Evolutionary conservation across 1,140 invertebrate species (phyloP).

Genomic region (Hylyphantes graminicola): DNA sequence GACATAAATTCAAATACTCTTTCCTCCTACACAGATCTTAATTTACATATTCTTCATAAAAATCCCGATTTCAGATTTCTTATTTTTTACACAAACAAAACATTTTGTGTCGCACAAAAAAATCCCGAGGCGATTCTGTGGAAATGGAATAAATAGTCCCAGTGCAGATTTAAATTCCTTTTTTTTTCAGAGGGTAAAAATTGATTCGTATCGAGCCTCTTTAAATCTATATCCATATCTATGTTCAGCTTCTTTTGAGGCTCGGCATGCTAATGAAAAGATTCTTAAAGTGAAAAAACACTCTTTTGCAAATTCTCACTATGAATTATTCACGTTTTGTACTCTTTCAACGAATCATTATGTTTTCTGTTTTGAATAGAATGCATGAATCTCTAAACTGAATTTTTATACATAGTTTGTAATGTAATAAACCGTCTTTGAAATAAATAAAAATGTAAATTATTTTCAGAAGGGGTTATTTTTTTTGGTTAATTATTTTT

Average conservation of each 20-base stretch:
- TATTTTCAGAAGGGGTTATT: no score
- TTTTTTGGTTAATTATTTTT: no score
- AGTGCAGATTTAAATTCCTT: slow-evolving; percentile 3
- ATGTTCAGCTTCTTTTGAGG: slow-evolving; percentile 38
- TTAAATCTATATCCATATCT: slow-evolving; percentile 11
- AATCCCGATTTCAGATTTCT: not conserved
- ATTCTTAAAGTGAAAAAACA: slow-evolving; percentile 40
- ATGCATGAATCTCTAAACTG: not conserved
- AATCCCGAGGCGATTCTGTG: slow-evolving; percentile 34
- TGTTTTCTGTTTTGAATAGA: slow-evolving; percentile 14
- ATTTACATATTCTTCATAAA: slow-evolving; percentile 48
- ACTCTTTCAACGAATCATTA: slow-evolving; percentile 23
- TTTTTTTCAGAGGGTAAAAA: slow-evolving; percentile 23
- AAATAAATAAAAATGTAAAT: no score
- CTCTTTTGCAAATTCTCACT: slow-evolving; percentile 29
- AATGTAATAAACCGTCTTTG: not conserved
- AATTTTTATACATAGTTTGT: slow-evolving; percentile 14
- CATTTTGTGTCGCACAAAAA: slow-evolving; percentile 6
- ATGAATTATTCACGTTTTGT: slow-evolving; percentile 50
- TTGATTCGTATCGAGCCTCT: slow-evolving; percentile 35
- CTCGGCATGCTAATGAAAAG: slow-evolving; percentile 42
- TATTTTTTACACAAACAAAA: slow-evolving; percentile 47
- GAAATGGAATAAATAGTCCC: slow-evolving; percentile 44
- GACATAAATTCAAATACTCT: slow-evolving; percentile 44
- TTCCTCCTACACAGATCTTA: not conserved